Evolutionary conservation across 2,797 vertebrate species (phyloP).

Genomic region (Spinibarbus caldwelli): DNA sequence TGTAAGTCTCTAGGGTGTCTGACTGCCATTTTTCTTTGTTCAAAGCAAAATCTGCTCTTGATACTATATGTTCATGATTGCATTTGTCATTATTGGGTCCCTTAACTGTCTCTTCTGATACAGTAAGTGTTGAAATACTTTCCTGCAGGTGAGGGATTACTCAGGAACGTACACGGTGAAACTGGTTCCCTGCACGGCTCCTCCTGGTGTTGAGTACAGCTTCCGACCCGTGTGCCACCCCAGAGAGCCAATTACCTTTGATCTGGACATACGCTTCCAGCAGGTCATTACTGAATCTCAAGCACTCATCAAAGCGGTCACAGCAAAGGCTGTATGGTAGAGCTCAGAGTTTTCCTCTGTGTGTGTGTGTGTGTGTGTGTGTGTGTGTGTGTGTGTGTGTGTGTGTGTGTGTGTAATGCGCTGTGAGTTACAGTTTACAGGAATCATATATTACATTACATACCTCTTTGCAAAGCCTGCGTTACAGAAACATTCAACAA

Average conservation of each 20-base stretch:
- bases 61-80: too few species aligned
- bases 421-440: background rate
- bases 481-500: background rate
- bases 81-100: too few species aligned
- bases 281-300: conserved; percentile 77
- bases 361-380: too few species aligned
- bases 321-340: background rate
- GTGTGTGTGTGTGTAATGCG: background rate
- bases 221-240: conserved; percentile 88
- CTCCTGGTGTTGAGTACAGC: conserved; percentile 82
- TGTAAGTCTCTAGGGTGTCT: conserved; percentile 72
- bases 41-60: background rate
- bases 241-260: conserved; percentile 85
- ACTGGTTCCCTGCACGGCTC: conserved; percentile 85
- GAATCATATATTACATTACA: background rate
- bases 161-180: conserved; percentile 90
- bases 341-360: background rate
- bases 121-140: background rate
- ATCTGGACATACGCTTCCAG: conserved; percentile 93
- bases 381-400: too few species aligned
- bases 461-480: background rate
- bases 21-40: background rate
- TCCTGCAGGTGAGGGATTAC: conserved; percentile 89
- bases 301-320: background rate
- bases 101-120: background rate